A percentile compares a stretch with the other conserved stretches of the same genome.
Conservation (phyloP, 2,113 vertebrate species). For the Ciconia stormi region DNA sequence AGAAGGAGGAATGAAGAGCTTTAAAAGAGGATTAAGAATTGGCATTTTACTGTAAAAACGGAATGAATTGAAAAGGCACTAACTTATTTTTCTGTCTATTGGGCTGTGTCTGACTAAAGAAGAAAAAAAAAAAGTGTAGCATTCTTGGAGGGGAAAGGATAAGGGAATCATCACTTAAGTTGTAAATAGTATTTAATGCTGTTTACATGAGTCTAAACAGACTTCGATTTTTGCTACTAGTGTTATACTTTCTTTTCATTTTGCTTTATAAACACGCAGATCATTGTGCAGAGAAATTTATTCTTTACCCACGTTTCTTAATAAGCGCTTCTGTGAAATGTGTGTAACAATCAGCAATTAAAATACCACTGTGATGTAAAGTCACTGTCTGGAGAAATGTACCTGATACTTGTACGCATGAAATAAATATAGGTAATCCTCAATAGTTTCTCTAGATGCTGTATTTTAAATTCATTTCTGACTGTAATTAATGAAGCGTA, state of each 20-base stretch:
- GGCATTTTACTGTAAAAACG: background rate
- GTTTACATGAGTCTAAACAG: background rate
- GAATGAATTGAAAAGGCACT: background rate
- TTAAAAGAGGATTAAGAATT: constrained; percentile 4
- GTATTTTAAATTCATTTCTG: background rate
- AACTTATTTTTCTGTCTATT: background rate
- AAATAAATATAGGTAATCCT: background rate
- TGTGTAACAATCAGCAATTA: background rate
- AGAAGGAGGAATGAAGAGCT: background rate
- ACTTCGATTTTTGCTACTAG: background rate
- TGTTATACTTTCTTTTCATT: background rate
- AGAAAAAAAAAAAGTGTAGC: background rate
- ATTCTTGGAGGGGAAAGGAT: background rate
- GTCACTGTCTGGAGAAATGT: background rate
- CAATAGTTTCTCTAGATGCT: background rate
- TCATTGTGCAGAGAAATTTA: background rate
- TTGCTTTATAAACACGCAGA: background rate
- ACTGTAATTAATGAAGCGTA: background rate
- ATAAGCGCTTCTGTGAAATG: background rate
- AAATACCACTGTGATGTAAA: background rate
- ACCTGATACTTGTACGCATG: background rate
- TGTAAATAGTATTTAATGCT: background rate
- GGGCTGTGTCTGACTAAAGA: background rate
- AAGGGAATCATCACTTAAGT: background rate
- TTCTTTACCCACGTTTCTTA: background rate